Evolutionary conservation across 1,140 invertebrate species (phyloP), one percentile per base, ranked within the genome.

Genomic region (Teleopsis dalmanni): DNA sequence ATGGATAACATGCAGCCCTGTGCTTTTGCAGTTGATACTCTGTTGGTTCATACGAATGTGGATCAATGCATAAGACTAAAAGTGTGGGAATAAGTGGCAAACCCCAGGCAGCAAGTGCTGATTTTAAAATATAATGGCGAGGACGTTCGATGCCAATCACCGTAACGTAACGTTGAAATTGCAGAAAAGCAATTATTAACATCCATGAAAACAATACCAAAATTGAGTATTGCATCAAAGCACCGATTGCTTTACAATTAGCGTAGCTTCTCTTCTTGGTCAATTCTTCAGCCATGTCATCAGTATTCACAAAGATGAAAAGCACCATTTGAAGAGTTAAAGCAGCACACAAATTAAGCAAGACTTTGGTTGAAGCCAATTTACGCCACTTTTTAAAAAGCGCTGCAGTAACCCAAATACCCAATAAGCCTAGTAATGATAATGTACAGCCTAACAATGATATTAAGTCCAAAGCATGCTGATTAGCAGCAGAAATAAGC

Each of bases 191-290:
- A 9, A 81, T 78, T 14, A 82, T 73, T 27, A 82, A 57, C 79
- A 81, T 82, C 81, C 81, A 83, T 57, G 74, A 75, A 58, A 82
- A 82, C 50, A 79, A 75, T 3, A 79, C 72, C 16, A 82, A 55
- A 26, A 82, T 74, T 6, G 77, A 74, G 58, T 82, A 83, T 58
- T 83, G 81, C 29, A 82, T 55, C 27, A 75, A 36, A 6, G 72
- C 72, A 5, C 81, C 81, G 16, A 80, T 51, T 19, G 69, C 53
- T 25, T 77, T 64, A 49, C 75, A 79, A 1, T 52, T 55, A 31
- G 56, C 51, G 21, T 46, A 58, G 3, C 54, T 48, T 9, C 55
- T 14, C 0, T 49, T n/a, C 2, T 53, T 45, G 4, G 41, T 26
- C 5, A 57, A 8, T 10, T 46, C 13, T 18, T 42, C 22, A 7